A percentile compares a stretch with the other conserved stretches of the same genome.
Evolutionary conservation across 2,113 vertebrate species (phyloP).

Genomic region (Bubo blakistoni): DNA sequence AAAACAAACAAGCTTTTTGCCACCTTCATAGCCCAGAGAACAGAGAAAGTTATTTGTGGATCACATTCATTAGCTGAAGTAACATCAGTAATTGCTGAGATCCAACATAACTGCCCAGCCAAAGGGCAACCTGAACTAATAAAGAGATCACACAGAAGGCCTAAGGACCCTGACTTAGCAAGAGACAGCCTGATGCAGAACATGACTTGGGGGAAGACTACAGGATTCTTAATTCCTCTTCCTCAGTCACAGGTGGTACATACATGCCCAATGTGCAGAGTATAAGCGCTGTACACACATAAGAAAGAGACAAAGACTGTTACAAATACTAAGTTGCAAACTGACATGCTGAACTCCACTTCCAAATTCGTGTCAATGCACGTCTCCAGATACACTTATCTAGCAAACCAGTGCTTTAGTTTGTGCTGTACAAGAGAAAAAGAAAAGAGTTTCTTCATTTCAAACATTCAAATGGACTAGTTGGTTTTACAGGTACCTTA

Average conservation of each 20-base stretch:
- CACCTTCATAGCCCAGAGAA: not conserved
- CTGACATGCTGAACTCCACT: not conserved
- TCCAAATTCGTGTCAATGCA: not conserved
- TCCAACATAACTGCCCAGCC: not conserved
- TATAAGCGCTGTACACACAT: not conserved
- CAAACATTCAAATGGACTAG: not conserved
- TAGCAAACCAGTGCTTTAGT: not conserved
- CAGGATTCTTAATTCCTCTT: not conserved
- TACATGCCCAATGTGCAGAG: not conserved
- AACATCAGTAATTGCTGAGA: not conserved
- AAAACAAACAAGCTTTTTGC: constrained; percentile 7
- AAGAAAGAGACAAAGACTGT: not conserved
- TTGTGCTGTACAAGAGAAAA: not conserved
- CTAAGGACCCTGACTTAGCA: not conserved
- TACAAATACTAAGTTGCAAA: not conserved
- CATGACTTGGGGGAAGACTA: not conserved
- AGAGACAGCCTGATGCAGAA: not conserved
- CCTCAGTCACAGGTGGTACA: not conserved
- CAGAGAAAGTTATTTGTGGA: not conserved
- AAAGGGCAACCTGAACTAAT: not conserved
- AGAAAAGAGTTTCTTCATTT: not conserved
- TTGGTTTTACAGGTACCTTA: not conserved
- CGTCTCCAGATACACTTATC: not conserved
- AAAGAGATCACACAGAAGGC: not conserved
- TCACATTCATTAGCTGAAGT: not conserved